A percentile compares a stretch with the other conserved stretches of the same genome.
Evolutionary conservation across 2,888 invertebrate species (phyloP).

Genomic region (Apodemia hepburni): DNA sequence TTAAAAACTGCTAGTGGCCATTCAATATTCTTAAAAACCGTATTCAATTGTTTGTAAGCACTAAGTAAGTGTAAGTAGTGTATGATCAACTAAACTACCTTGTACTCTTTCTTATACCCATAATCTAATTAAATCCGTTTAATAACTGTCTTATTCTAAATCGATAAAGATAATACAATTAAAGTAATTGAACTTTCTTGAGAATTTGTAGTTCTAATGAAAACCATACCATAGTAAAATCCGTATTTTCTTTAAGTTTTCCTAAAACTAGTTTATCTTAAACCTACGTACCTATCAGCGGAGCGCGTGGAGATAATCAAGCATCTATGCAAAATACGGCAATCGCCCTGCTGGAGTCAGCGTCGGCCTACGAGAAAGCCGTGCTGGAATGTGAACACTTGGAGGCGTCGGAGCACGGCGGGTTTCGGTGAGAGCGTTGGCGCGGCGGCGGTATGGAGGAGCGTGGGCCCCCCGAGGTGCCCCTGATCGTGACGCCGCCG

Average conservation of each 20-base stretch:
- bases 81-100: background rate
- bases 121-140: constrained; percentile 10
- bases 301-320: constrained; percentile 46
- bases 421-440: constrained; percentile 78
- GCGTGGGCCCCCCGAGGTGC: constrained; percentile 74
- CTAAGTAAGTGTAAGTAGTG: background rate
- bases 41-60: background rate
- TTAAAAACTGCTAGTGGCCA: background rate
- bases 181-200: background rate
- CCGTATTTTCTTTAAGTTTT: constrained; percentile 33
- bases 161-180: constrained; percentile 8
- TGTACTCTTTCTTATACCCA: background rate
- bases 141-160: background rate
- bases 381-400: constrained; percentile 74
- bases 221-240: constrained; percentile 63
- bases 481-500: constrained; percentile 69
- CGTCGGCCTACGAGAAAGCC: constrained; percentile 66
- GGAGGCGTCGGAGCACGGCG: constrained; percentile 67
- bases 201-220: constrained; percentile 30
- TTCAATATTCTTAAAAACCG: background rate
- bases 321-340: constrained; percentile 78
- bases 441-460: constrained; percentile 80
- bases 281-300: constrained; percentile 47
- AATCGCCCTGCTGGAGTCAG: constrained; percentile 69
- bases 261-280: constrained; percentile 36